Percentiles rank a stretch among this genome's conserved stretches.
phyloP scores from a whole-genome alignment of 2,113 vertebrate species.

The Melanocharis versteri region DNA sequence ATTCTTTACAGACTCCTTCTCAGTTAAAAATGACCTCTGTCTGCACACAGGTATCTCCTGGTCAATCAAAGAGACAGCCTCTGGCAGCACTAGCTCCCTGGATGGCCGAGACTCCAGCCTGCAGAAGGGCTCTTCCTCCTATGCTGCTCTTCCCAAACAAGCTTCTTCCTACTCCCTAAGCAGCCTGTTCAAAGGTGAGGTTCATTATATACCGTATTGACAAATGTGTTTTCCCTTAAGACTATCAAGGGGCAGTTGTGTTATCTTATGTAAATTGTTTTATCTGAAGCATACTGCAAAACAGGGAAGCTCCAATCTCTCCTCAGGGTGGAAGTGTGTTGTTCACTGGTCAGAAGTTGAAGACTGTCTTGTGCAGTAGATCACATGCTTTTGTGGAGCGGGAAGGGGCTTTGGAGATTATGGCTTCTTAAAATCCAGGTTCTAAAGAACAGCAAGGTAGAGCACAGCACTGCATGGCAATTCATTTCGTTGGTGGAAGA shows the following conservation, averaged over 20 bases:
- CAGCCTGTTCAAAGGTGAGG: conserved; percentile 90
- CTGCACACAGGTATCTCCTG: conserved; percentile 85
- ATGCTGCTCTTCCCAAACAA: conserved; percentile 76
- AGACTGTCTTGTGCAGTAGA: background rate
- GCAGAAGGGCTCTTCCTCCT: conserved; percentile 75
- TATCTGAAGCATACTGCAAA: background rate
- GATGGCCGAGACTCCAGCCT: conserved; percentile 73
- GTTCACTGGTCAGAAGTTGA: background rate
- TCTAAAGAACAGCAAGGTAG: background rate
- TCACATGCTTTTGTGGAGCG: fast-evolving
- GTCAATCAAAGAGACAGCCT: conserved; percentile 91
- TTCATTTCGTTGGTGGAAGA: background rate
- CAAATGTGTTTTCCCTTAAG: background rate
- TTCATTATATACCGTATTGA: background rate
- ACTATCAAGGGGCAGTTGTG: background rate
- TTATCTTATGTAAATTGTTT: background rate
- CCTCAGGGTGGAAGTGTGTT: background rate
- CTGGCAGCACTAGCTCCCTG: conserved; percentile 64
- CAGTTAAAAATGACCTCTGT: background rate
- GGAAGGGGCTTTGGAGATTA: background rate
- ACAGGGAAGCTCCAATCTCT: background rate
- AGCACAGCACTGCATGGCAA: background rate
- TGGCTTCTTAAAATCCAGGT: background rate
- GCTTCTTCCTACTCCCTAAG: conserved; percentile 87
- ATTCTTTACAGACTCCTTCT: background rate